Evolutionary conservation across 1,140 invertebrate genomes (phyloP).

Genomic region (Dreissena polymorpha): DNA sequence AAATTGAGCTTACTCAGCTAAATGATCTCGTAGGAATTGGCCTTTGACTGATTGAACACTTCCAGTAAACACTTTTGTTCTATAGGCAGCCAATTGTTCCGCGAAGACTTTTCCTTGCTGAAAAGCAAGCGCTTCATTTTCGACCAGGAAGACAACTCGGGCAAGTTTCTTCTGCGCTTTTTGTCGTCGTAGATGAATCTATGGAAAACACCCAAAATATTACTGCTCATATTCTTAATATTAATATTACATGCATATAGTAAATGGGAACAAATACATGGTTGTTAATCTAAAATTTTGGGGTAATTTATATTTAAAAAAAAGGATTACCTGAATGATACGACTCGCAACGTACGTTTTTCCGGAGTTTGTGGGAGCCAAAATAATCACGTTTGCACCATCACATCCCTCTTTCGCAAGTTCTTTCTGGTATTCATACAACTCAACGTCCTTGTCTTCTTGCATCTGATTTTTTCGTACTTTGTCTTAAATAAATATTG

Average conservation of each 20-base stretch:
- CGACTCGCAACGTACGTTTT: slow-evolving; percentile 67
- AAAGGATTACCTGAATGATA: slow-evolving; percentile 57
- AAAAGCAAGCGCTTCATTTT: slow-evolving; percentile 71
- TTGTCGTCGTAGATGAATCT: background rate
- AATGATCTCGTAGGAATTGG: slow-evolving; percentile 34
- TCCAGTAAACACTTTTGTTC: slow-evolving; percentile 61
- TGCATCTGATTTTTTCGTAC: too few species aligned
- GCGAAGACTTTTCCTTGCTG: slow-evolving; percentile 71
- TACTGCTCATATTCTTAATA: slow-evolving; percentile 4
- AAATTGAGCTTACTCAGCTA: slow-evolving; percentile 43
- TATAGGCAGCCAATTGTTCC: slow-evolving; percentile 58
- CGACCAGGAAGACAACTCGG: slow-evolving; percentile 74
- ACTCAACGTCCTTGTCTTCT: slow-evolving; percentile 26
- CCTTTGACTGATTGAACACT: slow-evolving; percentile 50
- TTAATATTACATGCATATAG: background rate
- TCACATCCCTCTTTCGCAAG: slow-evolving; percentile 57
- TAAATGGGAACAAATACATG: background rate
- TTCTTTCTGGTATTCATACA: slow-evolving; percentile 67
- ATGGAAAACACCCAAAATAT: background rate
- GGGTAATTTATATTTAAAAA: background rate
- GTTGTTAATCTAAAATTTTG: background rate
- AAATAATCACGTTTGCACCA: slow-evolving; percentile 67
- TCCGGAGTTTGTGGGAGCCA: slow-evolving; percentile 69
- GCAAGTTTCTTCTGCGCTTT: slow-evolving; percentile 38
- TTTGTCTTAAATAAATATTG: too few species aligned